phyloP scores from a whole-genome alignment of 1,140 invertebrate species.

The Psix sp. region DNA sequence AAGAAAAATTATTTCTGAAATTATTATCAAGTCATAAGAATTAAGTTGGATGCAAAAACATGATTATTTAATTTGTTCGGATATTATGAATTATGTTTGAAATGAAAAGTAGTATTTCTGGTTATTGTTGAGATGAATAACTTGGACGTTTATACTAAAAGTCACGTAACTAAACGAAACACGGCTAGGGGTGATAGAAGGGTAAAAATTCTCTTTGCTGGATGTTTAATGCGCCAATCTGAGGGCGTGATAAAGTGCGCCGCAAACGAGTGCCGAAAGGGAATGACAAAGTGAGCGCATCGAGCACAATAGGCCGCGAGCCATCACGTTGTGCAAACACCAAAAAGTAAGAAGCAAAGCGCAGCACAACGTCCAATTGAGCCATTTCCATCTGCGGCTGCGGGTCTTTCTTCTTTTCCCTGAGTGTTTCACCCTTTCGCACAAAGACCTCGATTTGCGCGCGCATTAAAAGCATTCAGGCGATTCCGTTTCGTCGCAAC shows the following conservation, averaged over 20 bases:
- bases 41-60: too few relatives aligned
- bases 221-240: conserved; percentile 78
- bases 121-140: not conserved
- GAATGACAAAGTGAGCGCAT: conserved; percentile 70
- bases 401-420: conserved; percentile 38
- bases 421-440: conserved; percentile 32
- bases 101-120: not conserved
- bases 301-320: conserved; percentile 65
- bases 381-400: conserved; percentile 43
- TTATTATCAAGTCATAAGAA: too few relatives aligned
- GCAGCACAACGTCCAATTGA: conserved; percentile 35
- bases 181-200: conserved; percentile 39
- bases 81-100: not conserved
- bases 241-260: conserved; percentile 76
- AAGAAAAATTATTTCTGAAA: too few relatives aligned
- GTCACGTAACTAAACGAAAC: conserved; percentile 37
- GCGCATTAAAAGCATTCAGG: conserved; percentile 59
- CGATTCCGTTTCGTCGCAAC: conserved; percentile 43
- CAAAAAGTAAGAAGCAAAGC: conserved; percentile 52
- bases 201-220: conserved; percentile 75
- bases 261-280: conserved; percentile 73
- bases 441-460: conserved; percentile 47
- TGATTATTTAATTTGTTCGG: too few relatives aligned
- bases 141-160: too few relatives aligned
- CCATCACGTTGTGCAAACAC: conserved; percentile 75